Evolutionary conservation across 2,797 vertebrate species (phyloP).

Genomic region (Taeniopygia guttata): DNA sequence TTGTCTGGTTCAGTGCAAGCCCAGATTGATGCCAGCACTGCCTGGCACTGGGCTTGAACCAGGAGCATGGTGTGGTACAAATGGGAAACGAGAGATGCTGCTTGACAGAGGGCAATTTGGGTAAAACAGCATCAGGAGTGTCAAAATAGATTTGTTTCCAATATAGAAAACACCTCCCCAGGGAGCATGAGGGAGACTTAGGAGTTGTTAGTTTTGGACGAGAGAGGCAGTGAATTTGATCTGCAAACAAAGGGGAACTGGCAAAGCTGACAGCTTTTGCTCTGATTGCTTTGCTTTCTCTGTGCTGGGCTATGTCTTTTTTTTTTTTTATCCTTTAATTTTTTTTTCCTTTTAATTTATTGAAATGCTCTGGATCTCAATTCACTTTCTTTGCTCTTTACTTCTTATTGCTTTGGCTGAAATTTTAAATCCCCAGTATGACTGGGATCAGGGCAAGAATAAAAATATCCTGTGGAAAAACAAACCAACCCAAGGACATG

Average conservation of each 20-base stretch:
- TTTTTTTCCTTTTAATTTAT: constrained; percentile 37
- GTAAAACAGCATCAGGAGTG: background rate
- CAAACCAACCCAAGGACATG: background rate
- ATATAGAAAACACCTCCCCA: constrained; percentile 6
- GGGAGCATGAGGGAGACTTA: background rate
- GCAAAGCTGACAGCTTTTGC: constrained; percentile 44
- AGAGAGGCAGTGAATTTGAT: constrained; percentile 27
- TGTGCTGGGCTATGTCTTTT: background rate
- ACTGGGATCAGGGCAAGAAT: constrained; percentile 25
- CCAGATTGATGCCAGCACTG: background rate
- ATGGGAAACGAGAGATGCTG: accelerated
- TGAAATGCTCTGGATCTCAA: constrained; percentile 36
- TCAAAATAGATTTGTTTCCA: constrained; percentile 41
- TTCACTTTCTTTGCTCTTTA: constrained; percentile 42
- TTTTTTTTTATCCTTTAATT: background rate
- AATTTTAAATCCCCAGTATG: constrained; percentile 39
- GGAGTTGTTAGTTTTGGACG: constrained; percentile 25
- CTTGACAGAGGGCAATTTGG: background rate
- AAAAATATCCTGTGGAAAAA: constrained; percentile 52
- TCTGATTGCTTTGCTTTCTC: constrained; percentile 47
- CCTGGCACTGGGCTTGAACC: background rate
- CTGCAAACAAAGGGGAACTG: constrained; percentile 4
- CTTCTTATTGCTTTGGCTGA: constrained; percentile 60
- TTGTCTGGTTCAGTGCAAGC: accelerated
- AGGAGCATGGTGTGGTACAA: background rate